Base-by-base conservation (phyloP, 1,140 invertebrate genomes). In the Philopotamus ludificatus region DNA sequence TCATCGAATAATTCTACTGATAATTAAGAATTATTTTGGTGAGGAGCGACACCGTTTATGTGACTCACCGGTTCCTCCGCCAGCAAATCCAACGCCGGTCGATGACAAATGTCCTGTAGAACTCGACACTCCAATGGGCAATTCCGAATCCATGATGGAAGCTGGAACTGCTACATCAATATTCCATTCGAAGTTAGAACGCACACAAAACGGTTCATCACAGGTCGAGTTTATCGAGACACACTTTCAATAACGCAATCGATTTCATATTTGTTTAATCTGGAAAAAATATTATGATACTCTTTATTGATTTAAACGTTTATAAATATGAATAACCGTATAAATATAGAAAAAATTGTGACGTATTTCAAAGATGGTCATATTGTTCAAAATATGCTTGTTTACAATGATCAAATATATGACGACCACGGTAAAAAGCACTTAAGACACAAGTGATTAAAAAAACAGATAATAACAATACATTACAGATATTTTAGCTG, bases 81-180 rank as follows among this genome's bases (percentile, higher is more conserved):
- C 53, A 21, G 64, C 28, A 39, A 60, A 67, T 16, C 57, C 69
- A 3, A 65, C 79, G 73, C 79, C 79, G 70, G 79, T 76, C 12
- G 78, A 78, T 72, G 79, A 79, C 71, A 81, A 71, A 67, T 81
- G 79, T 69, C 79, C 79, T 39, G 79, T 81, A 44, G 79, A 81
- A 68, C 78, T 81, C 58, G 77, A 79, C 64, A 77, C 78, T 70
- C 79, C 79, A 4, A 77, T 77, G 20, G 79, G 78, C 50, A 81
- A 73, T 44, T 81, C 78, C 18, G 77, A 76, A 62, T 81, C 79
- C 79, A 81, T 81, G 47, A 44, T 59, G 68, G 34, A 2, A 3
- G 18, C 4, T 16, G 23, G 22, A 53, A 34, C 51, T 54, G 16
- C 51, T 54, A 54, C 41, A 54, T 34, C 2, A 18, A 16, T 4